A percentile compares a stretch with the other conserved stretches of the same genome.
phyloP scores from a whole-genome alignment of 2,888 invertebrate species.

The Caenorhabditis macrosperma region DNA sequence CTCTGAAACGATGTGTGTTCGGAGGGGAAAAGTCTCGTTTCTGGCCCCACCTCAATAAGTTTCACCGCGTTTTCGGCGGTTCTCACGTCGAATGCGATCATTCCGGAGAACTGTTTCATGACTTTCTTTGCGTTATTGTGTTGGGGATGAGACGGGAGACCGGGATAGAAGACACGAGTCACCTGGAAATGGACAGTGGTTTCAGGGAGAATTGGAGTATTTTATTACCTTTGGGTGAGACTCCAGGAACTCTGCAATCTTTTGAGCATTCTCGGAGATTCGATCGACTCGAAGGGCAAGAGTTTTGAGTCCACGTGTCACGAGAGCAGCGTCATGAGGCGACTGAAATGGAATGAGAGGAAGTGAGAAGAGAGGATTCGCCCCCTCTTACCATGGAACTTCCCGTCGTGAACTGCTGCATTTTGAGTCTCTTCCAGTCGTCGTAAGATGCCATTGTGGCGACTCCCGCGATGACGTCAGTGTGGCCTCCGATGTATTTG shows the following conservation, averaged over 20 bases:
- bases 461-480: slow-evolving; percentile 81
- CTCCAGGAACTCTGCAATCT: slow-evolving; percentile 65
- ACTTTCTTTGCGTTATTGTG: slow-evolving; percentile 65
- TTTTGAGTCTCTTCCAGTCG: slow-evolving; percentile 68
- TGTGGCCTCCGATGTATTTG: slow-evolving; percentile 81
- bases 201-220: too few relatives aligned
- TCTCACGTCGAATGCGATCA: slow-evolving; percentile 67
- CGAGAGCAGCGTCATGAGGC: slow-evolving; percentile 66
- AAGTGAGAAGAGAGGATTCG: too few relatives aligned
- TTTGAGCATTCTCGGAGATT: slow-evolving; percentile 64
- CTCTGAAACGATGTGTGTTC: background rate
- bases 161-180: slow-evolving; percentile 67
- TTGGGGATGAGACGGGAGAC: slow-evolving; percentile 69
- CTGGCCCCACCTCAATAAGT: slow-evolving; percentile 48
- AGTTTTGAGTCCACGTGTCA: slow-evolving; percentile 71
- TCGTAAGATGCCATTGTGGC: slow-evolving; percentile 57
- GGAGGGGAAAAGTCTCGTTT: background rate
- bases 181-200: too few relatives aligned
- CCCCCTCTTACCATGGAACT: slow-evolving; percentile 52
- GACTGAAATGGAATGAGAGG: slow-evolving; percentile 40
- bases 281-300: slow-evolving; percentile 66
- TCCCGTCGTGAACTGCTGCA: slow-evolving; percentile 67
- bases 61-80: slow-evolving; percentile 50
- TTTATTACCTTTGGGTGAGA: slow-evolving; percentile 51
- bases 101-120: slow-evolving; percentile 65